Evolutionary conservation across 2,113 vertebrate genomes (phyloP), one percentile per base, ranked within the genome.

Genomic region (Rhinogobius similis): DNA sequence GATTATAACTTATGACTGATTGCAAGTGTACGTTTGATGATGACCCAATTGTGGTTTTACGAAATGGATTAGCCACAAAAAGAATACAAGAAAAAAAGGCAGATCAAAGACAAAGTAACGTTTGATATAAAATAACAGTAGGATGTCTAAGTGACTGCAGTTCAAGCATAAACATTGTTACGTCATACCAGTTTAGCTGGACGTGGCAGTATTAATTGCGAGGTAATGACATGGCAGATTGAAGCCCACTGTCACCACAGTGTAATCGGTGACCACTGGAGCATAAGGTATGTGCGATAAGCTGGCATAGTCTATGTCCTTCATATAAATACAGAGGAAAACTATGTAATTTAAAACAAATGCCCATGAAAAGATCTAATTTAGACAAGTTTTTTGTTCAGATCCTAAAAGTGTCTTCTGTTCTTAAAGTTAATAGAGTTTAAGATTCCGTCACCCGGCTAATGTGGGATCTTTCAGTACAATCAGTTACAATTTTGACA

Each of bases 161-260:
- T n/a, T 70, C 20, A 66, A 44, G 52, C 23, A 55, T 7, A 43
- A 64, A 26, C 61, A 44, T 55, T 13, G 10, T 67, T 13, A 55
- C 26, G 10, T 67, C 53, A 52, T 75, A 50, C 69, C 55, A 62
- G 39, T 80, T 82, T 67, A 71, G 41, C 74, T 72, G 55, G 77
- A 73, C 63, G 56, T 82, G 70, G 82, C 39, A 3, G 50, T 72
- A 76, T 78, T 85, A 72, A 89, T 87, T 88, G 80, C 68, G 61
- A 58, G 68, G 83, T 90, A 85, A 78, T 82, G 83, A 88, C 80
- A 78, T 50, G 69, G 78, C 14, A 27, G 62, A 71, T 70, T 73
- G 65, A 73, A 63, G 63, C 71, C 71, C 62, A 61, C 73, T 53
- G 13, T 90, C 82, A 85, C 70, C 82, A 67, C 56, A 12, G 16